Conservation (phyloP, 2,113 vertebrate species). For the Ictidomys tridecemlineatus region DNA sequence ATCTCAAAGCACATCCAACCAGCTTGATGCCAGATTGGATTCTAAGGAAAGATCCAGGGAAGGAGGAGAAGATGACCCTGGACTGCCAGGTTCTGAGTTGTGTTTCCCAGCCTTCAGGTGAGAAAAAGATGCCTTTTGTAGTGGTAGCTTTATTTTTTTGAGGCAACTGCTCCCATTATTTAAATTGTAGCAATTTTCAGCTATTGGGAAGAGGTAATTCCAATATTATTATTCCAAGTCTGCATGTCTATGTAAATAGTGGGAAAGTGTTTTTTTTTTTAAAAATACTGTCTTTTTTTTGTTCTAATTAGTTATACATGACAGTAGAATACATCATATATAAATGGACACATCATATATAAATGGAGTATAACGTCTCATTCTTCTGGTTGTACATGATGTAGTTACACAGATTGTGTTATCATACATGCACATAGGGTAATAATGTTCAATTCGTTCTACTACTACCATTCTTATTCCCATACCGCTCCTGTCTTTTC, state of each 20-base stretch:
- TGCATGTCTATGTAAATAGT: background rate
- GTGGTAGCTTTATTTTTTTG: background rate
- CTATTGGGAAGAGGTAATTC: background rate
- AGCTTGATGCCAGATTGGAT: background rate
- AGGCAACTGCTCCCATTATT: background rate
- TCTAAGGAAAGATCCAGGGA: background rate
- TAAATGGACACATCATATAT: no score
- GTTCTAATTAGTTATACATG: no score
- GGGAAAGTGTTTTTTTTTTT: background rate
- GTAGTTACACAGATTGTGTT: no score
- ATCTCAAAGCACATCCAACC: background rate
- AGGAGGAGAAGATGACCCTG: background rate
- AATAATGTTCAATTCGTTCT: no score
- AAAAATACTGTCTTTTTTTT: no score
- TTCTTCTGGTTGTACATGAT: no score
- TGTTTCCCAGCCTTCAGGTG: background rate
- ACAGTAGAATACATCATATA: no score
- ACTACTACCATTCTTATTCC: no score
- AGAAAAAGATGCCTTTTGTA: background rate
- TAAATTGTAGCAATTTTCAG: background rate
- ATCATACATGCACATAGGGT: no score
- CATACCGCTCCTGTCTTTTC: no score
- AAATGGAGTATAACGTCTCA: no score
- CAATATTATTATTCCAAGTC: constrained; percentile 1
- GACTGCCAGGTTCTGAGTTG: background rate